Evolutionary conservation across 2,797 vertebrate genomes (phyloP).

Genomic region (Tragopan temminckii): DNA sequence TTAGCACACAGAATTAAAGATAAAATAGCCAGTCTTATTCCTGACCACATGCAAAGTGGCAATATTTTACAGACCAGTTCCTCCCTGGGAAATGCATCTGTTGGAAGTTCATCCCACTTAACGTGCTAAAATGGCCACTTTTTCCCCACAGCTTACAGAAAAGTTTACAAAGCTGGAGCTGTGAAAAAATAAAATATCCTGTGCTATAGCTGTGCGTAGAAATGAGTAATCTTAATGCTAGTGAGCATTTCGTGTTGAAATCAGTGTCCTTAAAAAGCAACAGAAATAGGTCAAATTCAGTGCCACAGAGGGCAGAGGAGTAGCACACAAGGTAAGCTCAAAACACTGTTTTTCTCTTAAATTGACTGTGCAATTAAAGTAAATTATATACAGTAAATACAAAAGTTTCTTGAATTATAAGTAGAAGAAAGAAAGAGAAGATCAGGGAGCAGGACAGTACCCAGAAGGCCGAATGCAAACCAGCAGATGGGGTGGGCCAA

Average conservation of each 20-base stretch:
- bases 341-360: not conserved
- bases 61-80: constrained; percentile 12
- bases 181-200: constrained; percentile 65
- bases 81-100: constrained; percentile 31
- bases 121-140: constrained; percentile 55
- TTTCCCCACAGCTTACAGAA: constrained; percentile 53
- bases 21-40: not conserved
- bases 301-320: not conserved
- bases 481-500: not conserved
- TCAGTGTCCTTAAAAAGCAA: constrained; percentile 7
- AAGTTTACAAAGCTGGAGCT: constrained; percentile 57
- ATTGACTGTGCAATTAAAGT: not conserved
- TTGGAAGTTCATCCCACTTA: constrained; percentile 47
- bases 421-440: not conserved
- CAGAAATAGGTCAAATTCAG: not conserved
- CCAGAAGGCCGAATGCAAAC: not conserved
- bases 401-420: not conserved
- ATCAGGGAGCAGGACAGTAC: not conserved
- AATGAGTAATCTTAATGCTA: constrained; percentile 29
- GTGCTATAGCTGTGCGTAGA: constrained; percentile 49
- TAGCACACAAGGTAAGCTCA: not conserved
- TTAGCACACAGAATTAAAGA: constrained; percentile 56
- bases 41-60: constrained; percentile 27
- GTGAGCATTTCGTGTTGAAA: constrained; percentile 32
- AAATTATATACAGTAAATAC: not conserved